Evolutionary conservation across 2,888 invertebrate genomes (phyloP), one percentile per base, ranked within the genome.

Genomic region (Agriotes lineatus): DNA sequence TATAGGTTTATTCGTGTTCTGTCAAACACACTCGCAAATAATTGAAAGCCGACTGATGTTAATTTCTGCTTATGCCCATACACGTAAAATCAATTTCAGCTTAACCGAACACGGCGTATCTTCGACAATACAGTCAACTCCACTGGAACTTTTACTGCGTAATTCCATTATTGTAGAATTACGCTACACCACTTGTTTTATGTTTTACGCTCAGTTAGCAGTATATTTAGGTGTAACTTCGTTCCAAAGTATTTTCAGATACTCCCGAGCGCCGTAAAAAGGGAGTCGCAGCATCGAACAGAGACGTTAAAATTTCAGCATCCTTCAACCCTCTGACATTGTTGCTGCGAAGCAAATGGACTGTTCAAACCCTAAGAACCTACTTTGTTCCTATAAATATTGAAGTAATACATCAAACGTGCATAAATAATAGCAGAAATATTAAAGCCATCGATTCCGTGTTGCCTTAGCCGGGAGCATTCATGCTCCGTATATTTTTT

Each of bases 351-450:
- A 60, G 59, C 25, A 60, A 60, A 60, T 60, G 59, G 59, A 63
- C 45, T 63, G 54, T 56, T 45, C 37, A 52, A 66, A 44, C 60
- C 54, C 44, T 60, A 61, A 67, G 61, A 56, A 61, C 67, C 66
- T 52, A 59, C 66, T 54, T 56, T 66, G 52, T 52, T 56, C 67
- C 45, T 42, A 66, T 67, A 62, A 67, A 67, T 61, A 68, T 52
- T 57, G 59, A 59, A 68, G 68, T 54, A 68, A 68, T 68, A 68
- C 68, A 68, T 68, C 68, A 68, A 68, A 68, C 57, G 68, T 68
- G 63, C 63, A 63, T 63, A 63, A 63, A 63, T 68, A 68, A 68
- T 59, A 59, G 58, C 42, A 59, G 59, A 68, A 68, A 68, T 68
- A 68, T 68, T 68, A 63, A 68, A 68, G 68, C 58, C 63, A 68